Evolutionary conservation across 2,113 vertebrate species (phyloP).

Genomic region (Epinephelus cyanopodus): DNA sequence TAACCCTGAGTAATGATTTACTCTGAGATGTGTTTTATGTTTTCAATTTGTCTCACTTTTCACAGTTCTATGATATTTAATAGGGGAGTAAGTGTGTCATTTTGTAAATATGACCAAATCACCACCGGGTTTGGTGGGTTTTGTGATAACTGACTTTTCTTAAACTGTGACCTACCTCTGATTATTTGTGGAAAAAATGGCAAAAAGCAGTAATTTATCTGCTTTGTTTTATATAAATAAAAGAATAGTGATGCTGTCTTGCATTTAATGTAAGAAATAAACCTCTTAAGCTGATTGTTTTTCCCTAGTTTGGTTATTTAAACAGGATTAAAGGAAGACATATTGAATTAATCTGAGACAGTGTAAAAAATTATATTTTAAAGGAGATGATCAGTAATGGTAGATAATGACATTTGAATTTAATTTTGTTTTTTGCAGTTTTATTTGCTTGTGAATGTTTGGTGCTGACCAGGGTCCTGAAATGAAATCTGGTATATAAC

Average conservation of each 20-base stretch:
- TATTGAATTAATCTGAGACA: neutral
- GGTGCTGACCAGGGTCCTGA: conserved; percentile 75
- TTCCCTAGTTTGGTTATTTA: neutral
- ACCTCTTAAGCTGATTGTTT: neutral
- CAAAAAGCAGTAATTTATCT: neutral
- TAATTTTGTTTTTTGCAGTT: neutral
- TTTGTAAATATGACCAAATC: conserved; percentile 32
- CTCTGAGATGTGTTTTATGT: neutral
- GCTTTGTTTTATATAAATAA: conserved; percentile 23
- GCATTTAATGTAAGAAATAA: conserved; percentile 34
- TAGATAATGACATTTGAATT: neutral
- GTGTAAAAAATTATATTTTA: neutral
- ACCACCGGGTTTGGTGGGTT: conserved; percentile 8
- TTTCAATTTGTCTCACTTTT: neutral
- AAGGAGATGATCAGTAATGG: neutral
- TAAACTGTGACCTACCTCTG: conserved; percentile 21
- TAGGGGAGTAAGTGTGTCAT: neutral
- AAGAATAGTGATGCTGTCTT: neutral
- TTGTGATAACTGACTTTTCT: conserved; percentile 29
- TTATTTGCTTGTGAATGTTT: neutral
- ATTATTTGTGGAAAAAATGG: neutral
- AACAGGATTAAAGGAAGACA: neutral
- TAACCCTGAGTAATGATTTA: neutral
- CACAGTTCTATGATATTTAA: conserved; percentile 13
- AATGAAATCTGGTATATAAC: neutral